Conservation (phyloP, 1,140 invertebrate species). For the Odontomachus brunneus region DNA sequence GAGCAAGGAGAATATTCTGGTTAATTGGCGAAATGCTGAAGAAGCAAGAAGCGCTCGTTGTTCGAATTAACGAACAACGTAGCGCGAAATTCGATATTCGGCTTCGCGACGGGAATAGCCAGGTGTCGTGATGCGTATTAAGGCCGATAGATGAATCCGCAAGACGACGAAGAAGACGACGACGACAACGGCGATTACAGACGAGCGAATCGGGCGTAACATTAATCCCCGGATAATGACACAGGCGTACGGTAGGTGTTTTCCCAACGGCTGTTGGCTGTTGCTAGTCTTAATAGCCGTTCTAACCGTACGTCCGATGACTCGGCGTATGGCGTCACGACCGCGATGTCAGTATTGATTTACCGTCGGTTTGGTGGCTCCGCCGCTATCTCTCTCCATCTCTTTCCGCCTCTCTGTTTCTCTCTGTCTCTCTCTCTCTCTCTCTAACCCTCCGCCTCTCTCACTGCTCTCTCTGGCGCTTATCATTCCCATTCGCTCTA, state of each 20-base stretch:
- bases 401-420: conserved; percentile 4
- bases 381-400: conserved; percentile 54
- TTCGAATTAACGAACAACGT: too few species aligned
- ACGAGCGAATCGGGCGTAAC: conserved; percentile 16
- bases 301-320: conserved; percentile 60
- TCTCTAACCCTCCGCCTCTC: neutral
- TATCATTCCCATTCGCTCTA: conserved; percentile 50
- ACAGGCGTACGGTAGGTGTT: conserved; percentile 35
- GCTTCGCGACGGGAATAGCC: too few species aligned
- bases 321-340: conserved; percentile 70
- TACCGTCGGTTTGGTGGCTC: conserved; percentile 72
- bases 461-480: conserved; percentile 8
- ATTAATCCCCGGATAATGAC: conserved; percentile 53
- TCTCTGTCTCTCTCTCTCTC: neutral
- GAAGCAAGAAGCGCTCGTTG: too few species aligned
- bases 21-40: too few species aligned
- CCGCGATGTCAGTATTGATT: conserved; percentile 75
- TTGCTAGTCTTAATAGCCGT: conserved; percentile 52
- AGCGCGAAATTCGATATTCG: too few species aligned
- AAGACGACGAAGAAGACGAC: too few species aligned
- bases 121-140: neutral
- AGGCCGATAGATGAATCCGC: neutral
- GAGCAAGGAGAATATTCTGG: too few species aligned
- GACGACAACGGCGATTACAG: too few species aligned
- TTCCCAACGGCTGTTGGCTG: conserved; percentile 32